Conservation (phyloP, 2,797 vertebrate genomes). For the Eulemur albifrons region DNA sequence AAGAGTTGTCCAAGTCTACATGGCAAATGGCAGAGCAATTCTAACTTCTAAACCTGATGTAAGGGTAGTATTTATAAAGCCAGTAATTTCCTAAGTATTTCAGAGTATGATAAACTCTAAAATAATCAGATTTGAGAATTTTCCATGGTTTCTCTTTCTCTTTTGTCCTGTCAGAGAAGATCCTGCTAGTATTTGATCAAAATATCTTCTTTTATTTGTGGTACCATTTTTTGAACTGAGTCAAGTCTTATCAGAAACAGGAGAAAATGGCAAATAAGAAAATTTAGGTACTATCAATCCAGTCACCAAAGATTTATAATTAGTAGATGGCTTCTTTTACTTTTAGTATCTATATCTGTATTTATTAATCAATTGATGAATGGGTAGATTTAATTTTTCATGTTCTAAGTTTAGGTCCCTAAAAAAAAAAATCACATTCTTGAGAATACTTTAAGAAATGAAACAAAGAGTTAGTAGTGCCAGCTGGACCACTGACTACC, state of each 20-base stretch:
- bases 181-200: constrained; percentile 9
- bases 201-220: not conserved
- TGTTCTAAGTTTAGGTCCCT: not conserved
- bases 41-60: not conserved
- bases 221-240: not conserved
- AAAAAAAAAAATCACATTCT: not conserved
- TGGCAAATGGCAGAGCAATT: not conserved
- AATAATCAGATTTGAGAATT: not conserved
- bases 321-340: not conserved
- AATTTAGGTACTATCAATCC: not conserved
- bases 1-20: not conserved
- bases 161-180: not conserved
- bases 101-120: not conserved
- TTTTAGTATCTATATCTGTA: not conserved
- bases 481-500: not conserved
- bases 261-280: not conserved
- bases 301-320: not conserved
- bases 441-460: not conserved
- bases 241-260: not conserved
- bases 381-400: not conserved
- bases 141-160: not conserved
- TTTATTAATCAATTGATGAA: not conserved
- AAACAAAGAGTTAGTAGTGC: not conserved
- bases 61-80: not conserved
- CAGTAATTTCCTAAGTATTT: not conserved